phyloP scores from a whole-genome alignment of 2,888 invertebrate species.

The Nomada flava region DNA sequence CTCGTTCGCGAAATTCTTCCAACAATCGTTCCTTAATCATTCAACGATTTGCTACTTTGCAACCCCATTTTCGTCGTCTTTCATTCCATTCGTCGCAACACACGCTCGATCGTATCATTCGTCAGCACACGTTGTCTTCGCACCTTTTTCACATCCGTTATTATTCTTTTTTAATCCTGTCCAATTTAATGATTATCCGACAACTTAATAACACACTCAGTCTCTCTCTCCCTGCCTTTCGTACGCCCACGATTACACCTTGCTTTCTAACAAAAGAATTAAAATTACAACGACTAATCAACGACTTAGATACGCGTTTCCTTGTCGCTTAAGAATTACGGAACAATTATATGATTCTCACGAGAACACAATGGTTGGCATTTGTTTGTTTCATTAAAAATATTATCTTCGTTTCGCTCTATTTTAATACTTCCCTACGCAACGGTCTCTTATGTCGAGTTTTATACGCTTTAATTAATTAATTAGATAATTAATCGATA shows the following conservation, averaged over 20 bases:
- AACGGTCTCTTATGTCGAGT: constrained; percentile 73
- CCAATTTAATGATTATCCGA: not conserved
- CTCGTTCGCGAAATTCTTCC: not conserved
- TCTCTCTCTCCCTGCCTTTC: constrained; percentile 9
- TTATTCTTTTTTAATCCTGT: not conserved
- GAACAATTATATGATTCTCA: constrained; percentile 81
- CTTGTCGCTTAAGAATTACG: constrained; percentile 75
- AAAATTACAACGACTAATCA: constrained; percentile 78
- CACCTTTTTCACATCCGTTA: not conserved
- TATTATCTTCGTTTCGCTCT: constrained; percentile 71
- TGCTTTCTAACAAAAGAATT: constrained; percentile 72
- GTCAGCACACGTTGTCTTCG: not conserved
- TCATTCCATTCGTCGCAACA: not conserved
- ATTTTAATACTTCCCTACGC: constrained; percentile 74
- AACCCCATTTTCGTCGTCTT: not conserved
- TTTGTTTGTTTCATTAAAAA: constrained; percentile 78
- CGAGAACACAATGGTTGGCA: constrained; percentile 82
- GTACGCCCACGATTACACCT: constrained; percentile 22
- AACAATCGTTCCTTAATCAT: not conserved
- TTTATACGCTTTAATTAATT: constrained; percentile 76
- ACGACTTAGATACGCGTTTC: constrained; percentile 77
- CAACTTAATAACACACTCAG: constrained; percentile 14
- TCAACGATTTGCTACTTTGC: not conserved
- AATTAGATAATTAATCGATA: constrained; percentile 76
- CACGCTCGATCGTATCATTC: not conserved